Base-by-base conservation (phyloP, 1,140 invertebrate genomes). In the Melitaea cinxia region DNA sequence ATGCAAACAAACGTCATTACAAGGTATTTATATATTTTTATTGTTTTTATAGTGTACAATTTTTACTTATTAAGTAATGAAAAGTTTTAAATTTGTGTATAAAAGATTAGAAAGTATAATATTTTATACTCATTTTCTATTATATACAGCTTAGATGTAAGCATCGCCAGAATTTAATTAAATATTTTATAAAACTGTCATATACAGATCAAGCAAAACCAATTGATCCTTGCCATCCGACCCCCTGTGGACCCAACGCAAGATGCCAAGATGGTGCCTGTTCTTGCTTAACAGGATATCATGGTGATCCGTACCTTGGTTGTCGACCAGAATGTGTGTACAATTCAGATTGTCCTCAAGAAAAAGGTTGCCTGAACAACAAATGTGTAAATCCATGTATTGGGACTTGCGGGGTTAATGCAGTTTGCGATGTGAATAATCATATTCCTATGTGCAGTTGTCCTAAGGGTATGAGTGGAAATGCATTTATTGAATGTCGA, bases 271-370 rank as follows among this genome's bases (percentile, higher is more conserved):
- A 88, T 66, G 93, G 93, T 7, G 49, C 89, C 50, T 95, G 94
- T 72, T 88, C 91, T 21, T 95, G 95, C 70, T 67, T 94, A 57
- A 80, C 88, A 15, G 93, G 94, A 57, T 96, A 95, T 80, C 90
- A 93, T 45, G 94, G 94, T 19, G 93, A 94, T 84, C 94, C 94
- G 3, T 94, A 95, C 67, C 80, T 85, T 56, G 93, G 92, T 15
- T 97, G 96, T 83, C 89, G 95, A 67, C 96, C 96, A 12, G 96
- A 97, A 85, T 97, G 96, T 84, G 94, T 96, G 0, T 93, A 96
- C 75, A 97, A 96, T 80, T 94, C 95, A 1, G 96, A 97, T 63
- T 97, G 96, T 82, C 91, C 95, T 2, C 92, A 94, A 42, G 92
- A 93, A 45, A 95, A 94, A 84, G 94, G 95, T 1, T 97, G 96